These are phyloP conservation scores for Phragmatobia fuliginosa DNA, from an alignment of 2,888 invertebrate species.

Conservation along the genomic window DNA sequence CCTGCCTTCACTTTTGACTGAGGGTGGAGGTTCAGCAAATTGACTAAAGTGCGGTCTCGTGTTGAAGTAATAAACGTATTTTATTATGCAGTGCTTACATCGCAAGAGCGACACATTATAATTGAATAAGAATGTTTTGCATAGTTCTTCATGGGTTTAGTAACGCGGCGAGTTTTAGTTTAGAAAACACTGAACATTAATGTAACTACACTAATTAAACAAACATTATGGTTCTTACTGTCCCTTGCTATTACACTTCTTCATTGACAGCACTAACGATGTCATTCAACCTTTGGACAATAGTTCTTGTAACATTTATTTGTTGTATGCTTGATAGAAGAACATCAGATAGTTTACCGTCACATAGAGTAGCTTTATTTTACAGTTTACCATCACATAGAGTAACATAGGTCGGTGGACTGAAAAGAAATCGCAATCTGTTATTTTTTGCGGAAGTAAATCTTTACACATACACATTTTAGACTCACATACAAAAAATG, in stretches of 20 bases:
- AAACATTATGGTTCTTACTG: neutral
- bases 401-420: too few relatives aligned
- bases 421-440: too few relatives aligned
- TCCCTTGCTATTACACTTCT: neutral
- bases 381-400: too few relatives aligned
- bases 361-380: too few relatives aligned
- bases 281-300: neutral
- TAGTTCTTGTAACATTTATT: neutral
- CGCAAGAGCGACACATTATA: constrained; percentile 37
- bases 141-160: constrained; percentile 25
- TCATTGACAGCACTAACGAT: neutral
- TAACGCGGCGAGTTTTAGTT: constrained; percentile 1
- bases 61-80: constrained; percentile 63
- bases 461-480: too few relatives aligned
- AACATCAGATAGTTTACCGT: too few relatives aligned
- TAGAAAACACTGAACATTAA: neutral
- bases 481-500: too few relatives aligned
- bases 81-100: constrained; percentile 52
- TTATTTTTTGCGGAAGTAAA: too few relatives aligned
- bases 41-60: constrained; percentile 69
- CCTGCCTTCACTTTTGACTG: constrained; percentile 69
- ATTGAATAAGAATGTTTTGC: constrained; percentile 46
- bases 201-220: neutral
- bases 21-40: constrained; percentile 61
- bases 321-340: too few relatives aligned